Conservation (phyloP, 2,113 vertebrate genomes). For the Oryzias woworae region DNA sequence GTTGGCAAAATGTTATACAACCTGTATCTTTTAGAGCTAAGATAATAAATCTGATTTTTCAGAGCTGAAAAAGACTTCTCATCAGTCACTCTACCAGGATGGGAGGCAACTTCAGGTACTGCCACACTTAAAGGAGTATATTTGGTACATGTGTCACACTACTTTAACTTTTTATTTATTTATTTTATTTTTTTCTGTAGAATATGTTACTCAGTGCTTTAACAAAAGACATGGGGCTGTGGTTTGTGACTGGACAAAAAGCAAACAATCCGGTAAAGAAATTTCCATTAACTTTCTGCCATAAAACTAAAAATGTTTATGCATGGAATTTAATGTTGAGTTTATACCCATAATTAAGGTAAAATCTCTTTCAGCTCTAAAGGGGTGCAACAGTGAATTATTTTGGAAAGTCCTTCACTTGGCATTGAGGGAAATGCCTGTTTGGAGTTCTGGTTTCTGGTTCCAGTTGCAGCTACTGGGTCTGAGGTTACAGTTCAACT, state of each 20-base stretch:
- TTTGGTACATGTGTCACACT: background rate
- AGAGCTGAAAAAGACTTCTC: slow-evolving; percentile 55
- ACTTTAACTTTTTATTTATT: background rate
- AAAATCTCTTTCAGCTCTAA: slow-evolving; percentile 43
- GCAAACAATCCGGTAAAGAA: slow-evolving; percentile 67
- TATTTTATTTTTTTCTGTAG: slow-evolving; percentile 56
- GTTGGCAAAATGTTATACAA: background rate
- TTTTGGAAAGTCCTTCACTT: slow-evolving; percentile 70
- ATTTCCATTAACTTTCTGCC: background rate
- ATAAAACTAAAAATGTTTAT: too few relatives aligned
- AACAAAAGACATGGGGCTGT: slow-evolving; percentile 69
- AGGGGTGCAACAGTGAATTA: slow-evolving; percentile 56
- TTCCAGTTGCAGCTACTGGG: slow-evolving; percentile 58
- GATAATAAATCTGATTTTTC: background rate
- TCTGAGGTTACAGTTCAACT: slow-evolving; percentile 73
- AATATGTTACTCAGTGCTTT: slow-evolving; percentile 80
- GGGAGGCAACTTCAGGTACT: slow-evolving; percentile 66
- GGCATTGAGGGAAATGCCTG: slow-evolving; percentile 72
- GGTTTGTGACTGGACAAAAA: slow-evolving; percentile 81
- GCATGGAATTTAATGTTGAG: too few relatives aligned
- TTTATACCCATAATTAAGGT: background rate
- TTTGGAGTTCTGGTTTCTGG: slow-evolving; percentile 86
- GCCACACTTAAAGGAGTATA: background rate
- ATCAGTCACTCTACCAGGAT: slow-evolving; percentile 61
- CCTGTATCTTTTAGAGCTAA: background rate